Conservation (phyloP, 2,888 invertebrate genomes). For the Nezara viridula region DNA sequence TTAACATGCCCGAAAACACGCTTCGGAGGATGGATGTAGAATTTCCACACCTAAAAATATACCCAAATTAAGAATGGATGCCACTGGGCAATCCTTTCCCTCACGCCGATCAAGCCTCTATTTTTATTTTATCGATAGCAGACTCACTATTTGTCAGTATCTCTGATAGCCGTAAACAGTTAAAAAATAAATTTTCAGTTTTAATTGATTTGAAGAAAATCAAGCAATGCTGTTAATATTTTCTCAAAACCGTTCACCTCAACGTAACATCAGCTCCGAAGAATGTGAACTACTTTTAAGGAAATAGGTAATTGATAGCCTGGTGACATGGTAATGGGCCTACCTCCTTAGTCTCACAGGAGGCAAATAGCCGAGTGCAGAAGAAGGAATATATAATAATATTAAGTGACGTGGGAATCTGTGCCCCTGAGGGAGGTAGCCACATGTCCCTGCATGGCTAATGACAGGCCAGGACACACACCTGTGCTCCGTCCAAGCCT, state of each 20-base stretch:
- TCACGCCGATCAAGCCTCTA: too few species aligned
- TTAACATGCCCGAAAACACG: too few species aligned
- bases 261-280: not conserved
- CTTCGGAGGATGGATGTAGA: too few species aligned
- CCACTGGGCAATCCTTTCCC: too few species aligned
- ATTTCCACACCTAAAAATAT: too few species aligned
- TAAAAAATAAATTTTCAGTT: too few species aligned
- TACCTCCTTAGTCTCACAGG: not conserved
- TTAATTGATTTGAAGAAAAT: too few species aligned
- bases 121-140: too few species aligned
- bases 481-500: conserved; percentile 1
- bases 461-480: not conserved
- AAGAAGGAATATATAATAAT: not conserved
- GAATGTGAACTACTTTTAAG: not conserved
- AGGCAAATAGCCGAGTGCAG: not conserved
- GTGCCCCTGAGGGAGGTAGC: not conserved
- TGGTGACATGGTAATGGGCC: not conserved
- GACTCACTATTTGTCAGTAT: too few species aligned
- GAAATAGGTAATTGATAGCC: not conserved
- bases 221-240: too few species aligned
- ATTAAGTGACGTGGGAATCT: conserved; percentile 43
- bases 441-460: conserved; percentile 43
- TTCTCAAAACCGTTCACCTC: not conserved
- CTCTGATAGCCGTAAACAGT: too few species aligned
- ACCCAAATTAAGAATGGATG: too few species aligned